Conservation (phyloP, 2,797 vertebrate genomes). For the Pterois miles region DNA sequence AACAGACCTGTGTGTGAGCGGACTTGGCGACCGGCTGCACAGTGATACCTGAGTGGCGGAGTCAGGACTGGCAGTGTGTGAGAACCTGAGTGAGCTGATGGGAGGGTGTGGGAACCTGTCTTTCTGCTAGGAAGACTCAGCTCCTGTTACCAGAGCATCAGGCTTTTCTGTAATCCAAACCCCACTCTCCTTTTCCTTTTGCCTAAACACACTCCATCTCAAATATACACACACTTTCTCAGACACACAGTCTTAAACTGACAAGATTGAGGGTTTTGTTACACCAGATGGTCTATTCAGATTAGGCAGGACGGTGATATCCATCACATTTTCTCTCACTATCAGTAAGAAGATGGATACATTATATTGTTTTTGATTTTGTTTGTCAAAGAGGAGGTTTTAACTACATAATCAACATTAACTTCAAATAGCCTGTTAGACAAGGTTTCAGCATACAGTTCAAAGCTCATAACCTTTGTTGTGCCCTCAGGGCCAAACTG, state of each 20-base stretch:
- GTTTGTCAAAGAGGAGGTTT: not conserved
- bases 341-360: not conserved
- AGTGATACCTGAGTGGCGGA: constrained; percentile 34
- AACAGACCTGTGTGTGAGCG: not conserved
- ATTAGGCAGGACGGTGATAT: constrained; percentile 23
- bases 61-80: constrained; percentile 50
- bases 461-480: constrained; percentile 22
- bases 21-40: not conserved
- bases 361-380: not conserved
- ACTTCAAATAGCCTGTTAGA: constrained; percentile 11
- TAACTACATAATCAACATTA: not conserved
- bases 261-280: constrained; percentile 53
- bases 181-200: constrained; percentile 39
- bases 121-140: constrained; percentile 34
- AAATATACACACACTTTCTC: constrained; percentile 39
- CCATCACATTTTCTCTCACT: not conserved
- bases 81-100: constrained; percentile 48
- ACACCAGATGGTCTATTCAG: not conserved
- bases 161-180: constrained; percentile 53
- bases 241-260: constrained; percentile 33
- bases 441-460: constrained; percentile 11
- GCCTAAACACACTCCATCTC: constrained; percentile 35
- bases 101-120: constrained; percentile 80
- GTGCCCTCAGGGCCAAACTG: not conserved
- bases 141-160: constrained; percentile 57